A percentile compares a stretch with the other conserved stretches of the same genome.
Evolutionary conservation across 2,113 vertebrate genomes (phyloP).

Genomic region (Vidua chalybeata): DNA sequence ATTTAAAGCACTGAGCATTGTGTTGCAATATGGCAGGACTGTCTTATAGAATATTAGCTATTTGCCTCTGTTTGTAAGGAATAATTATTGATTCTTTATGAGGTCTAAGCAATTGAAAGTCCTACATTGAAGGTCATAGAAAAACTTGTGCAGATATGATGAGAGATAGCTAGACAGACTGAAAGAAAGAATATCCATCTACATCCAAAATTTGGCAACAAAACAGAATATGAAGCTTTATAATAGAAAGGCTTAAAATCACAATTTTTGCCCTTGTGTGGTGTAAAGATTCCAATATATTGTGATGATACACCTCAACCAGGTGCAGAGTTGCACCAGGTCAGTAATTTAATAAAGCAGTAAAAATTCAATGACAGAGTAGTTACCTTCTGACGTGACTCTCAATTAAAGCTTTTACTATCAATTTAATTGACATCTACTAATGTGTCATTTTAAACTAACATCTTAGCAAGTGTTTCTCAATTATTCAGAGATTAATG

Average conservation of each 20-base stretch:
- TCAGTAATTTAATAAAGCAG: conserved; percentile 56
- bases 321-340: conserved; percentile 9
- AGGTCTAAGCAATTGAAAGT: background rate
- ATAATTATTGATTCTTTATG: background rate
- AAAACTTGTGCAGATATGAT: background rate
- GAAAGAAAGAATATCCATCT: background rate
- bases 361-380: conserved; percentile 41
- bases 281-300: background rate
- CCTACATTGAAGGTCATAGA: background rate
- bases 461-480: conserved; percentile 61
- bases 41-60: background rate
- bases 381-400: conserved; percentile 53
- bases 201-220: background rate
- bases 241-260: background rate
- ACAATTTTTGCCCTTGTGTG: background rate
- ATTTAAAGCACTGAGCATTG: background rate
- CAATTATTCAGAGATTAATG: conserved; percentile 68
- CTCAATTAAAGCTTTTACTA: conserved; percentile 55
- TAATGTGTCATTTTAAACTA: conserved; percentile 70
- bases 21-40: background rate
- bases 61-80: background rate
- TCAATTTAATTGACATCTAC: conserved; percentile 69
- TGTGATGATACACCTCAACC: background rate
- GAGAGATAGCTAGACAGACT: background rate
- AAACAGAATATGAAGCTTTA: background rate